Conservation (phyloP, 2,797 vertebrate species). For the Rhabdomys pumilio region DNA sequence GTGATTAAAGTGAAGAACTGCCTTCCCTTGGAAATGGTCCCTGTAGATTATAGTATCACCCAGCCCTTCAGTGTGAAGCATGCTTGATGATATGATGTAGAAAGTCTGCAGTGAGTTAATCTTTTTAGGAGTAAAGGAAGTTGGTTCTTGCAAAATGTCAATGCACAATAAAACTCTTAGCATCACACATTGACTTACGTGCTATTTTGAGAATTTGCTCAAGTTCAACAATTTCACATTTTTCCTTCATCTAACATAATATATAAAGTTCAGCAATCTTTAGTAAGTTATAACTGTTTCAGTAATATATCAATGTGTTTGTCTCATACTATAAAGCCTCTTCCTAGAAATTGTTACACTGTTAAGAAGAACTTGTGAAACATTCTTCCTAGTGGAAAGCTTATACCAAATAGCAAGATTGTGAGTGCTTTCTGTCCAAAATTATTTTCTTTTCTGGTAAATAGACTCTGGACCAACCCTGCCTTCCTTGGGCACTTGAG, state of each 20-base stretch:
- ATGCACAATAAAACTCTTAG: background rate
- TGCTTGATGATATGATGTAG: background rate
- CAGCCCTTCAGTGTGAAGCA: background rate
- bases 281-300: background rate
- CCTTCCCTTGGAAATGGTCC: slow-evolving; percentile 29
- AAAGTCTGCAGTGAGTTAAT: slow-evolving; percentile 44
- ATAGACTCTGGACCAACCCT: background rate
- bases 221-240: slow-evolving; percentile 33
- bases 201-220: slow-evolving; percentile 46
- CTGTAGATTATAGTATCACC: slow-evolving; percentile 1
- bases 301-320: slow-evolving; percentile 22
- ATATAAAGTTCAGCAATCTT: background rate
- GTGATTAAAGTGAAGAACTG: slow-evolving; percentile 46
- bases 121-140: slow-evolving; percentile 48
- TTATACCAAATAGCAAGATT: slow-evolving; percentile 34
- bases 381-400: slow-evolving; percentile 29
- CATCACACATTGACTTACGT: background rate
- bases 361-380: slow-evolving; percentile 61
- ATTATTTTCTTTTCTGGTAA: slow-evolving; percentile 36
- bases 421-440: background rate
- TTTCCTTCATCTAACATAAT: slow-evolving; percentile 29
- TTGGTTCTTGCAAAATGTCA: slow-evolving; percentile 43
- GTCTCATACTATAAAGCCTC: slow-evolving; percentile 7
- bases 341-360: slow-evolving; percentile 19
- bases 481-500: background rate